Evolutionary conservation across 1,140 invertebrate genomes (phyloP), one percentile per base, ranked within the genome.

Genomic region (Branchinecta lynchi): DNA sequence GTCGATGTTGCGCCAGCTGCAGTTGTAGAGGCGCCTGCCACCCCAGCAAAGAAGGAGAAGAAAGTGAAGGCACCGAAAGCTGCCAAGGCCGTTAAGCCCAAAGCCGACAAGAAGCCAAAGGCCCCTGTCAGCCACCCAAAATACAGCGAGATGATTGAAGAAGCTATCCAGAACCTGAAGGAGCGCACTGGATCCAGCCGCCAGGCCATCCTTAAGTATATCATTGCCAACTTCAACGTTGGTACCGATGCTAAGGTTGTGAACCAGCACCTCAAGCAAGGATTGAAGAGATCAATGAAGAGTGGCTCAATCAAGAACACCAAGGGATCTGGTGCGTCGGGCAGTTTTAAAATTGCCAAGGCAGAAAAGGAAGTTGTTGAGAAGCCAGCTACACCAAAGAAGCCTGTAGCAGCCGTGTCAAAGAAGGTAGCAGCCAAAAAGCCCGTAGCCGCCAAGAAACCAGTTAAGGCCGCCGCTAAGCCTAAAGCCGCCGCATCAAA

Each of bases 201-300:
- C 12, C 75, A 76, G 66, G 75, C 75, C 12, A 76, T 77, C 68
- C 67, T 72, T 44, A 77, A 77, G 70, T 77, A 76, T 70, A 77
- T 77, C 68, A 65, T 72, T 9, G 71, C 72, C 8, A 67, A 67
- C 21, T 67, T 67, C 66, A 74, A 73, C 8, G 70, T 77, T 17
- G 75, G 75, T 12, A 68, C 71, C 43, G 74, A 76, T 68, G 68
- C 72, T 15, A 66, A 73, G 45, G 71, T 73, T 9, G 69, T 74
- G 68, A 67, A 74, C 72, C 17, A 73, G 68, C 71, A 72, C 70
- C 68, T 73, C 32, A 72, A 72, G 46, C 67, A 73, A n/a, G 75
- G 75, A 45, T 71, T 76, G 43, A 76, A 76, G 69, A 46, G 72
- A 12, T 74, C 73, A 8, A 71, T 76, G 15, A 67, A 69, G n/a